These are phyloP conservation scores for Paguma larvata DNA, from an alignment of 2,797 vertebrate species.

Conservation along the genomic window DNA sequence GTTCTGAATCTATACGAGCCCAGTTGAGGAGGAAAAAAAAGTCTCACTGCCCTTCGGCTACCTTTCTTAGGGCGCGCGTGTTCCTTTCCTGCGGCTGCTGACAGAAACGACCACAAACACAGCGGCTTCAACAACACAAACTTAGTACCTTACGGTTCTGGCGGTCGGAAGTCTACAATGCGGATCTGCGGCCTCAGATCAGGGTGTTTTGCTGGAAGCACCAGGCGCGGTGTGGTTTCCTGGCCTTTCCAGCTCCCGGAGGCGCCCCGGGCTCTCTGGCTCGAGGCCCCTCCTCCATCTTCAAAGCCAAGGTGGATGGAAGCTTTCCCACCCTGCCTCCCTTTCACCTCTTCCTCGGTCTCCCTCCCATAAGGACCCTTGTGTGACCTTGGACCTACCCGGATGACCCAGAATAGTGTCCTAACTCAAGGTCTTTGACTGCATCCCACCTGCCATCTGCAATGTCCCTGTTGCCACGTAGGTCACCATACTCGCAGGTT, in stretches of 20 bases:
- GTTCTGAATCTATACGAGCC: background rate
- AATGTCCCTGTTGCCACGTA: fast-evolving
- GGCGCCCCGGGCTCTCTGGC: background rate
- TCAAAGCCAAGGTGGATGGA: no score
- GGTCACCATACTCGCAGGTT: fast-evolving
- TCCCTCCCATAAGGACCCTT: background rate
- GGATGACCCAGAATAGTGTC: fast-evolving
- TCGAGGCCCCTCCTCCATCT: fast-evolving
- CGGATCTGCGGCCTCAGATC: background rate
- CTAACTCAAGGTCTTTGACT: no score
- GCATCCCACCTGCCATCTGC: background rate
- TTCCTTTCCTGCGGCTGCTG: no score
- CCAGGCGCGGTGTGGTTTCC: no score
- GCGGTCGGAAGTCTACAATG: background rate
- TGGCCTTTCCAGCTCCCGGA: background rate
- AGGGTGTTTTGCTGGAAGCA: background rate
- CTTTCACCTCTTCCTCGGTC: background rate
- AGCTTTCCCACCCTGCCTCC: background rate
- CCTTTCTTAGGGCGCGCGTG: fast-evolving
- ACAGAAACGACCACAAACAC: fast-evolving
- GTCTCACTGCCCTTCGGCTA: fast-evolving
- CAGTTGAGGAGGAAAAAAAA: background rate
- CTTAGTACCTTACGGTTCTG: fast-evolving
- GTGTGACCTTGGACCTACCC: fast-evolving
- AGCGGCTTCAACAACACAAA: background rate